These are phyloP conservation scores for Philopotamus ludificatus DNA, from an alignment of 1,140 invertebrate species.

Conservation along the genomic window DNA sequence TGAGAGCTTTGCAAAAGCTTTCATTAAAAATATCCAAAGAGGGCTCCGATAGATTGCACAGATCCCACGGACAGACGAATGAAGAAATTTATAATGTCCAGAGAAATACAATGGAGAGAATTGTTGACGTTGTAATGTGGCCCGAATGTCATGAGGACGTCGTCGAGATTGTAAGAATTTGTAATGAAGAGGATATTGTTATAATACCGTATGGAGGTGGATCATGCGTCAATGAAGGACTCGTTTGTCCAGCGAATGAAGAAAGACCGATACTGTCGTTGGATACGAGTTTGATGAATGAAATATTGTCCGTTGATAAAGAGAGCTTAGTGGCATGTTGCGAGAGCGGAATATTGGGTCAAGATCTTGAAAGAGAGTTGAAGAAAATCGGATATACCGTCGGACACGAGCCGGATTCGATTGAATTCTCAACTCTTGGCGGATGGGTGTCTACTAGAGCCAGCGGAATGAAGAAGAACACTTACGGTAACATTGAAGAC, in stretches of 20 bases:
- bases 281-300: constrained; percentile 95
- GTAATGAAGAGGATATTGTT: constrained; percentile 72
- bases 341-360: constrained; percentile 91
- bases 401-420: constrained; percentile 96
- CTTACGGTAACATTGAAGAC: constrained; percentile 97
- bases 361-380: constrained; percentile 84
- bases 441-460: constrained; percentile 98
- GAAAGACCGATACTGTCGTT: constrained; percentile 81
- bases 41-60: constrained; percentile 79
- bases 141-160: constrained; percentile 82
- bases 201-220: constrained; percentile 96
- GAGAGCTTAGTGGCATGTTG: constrained; percentile 72
- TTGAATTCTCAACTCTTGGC: constrained; percentile 95
- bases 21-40: constrained; percentile 65
- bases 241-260: constrained; percentile 83
- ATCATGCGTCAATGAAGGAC: constrained; percentile 89
- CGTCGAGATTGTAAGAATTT: constrained; percentile 72
- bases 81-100: constrained; percentile 82
- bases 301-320: constrained; percentile 92
- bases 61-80: constrained; percentile 93
- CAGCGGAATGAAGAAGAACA: constrained; percentile 99
- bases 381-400: constrained; percentile 70
- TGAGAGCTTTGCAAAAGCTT: background rate
- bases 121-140: constrained; percentile 94
- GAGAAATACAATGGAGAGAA: constrained; percentile 70